Evolutionary conservation across 35 echinoderm and acorn worm genomes (phyloP).

Genomic region (Lytechinus pictus): DNA sequence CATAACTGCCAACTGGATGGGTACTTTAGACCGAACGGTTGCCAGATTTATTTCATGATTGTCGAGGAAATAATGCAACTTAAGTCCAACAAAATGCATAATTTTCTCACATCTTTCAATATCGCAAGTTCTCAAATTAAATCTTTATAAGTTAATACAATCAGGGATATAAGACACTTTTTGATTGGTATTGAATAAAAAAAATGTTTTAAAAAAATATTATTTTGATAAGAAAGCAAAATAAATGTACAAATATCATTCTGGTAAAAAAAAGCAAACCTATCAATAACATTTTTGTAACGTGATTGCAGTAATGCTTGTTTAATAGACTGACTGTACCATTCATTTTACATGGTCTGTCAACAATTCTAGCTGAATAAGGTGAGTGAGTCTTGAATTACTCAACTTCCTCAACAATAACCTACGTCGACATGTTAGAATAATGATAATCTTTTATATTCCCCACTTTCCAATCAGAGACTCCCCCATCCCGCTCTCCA

Average conservation of each 20-base stretch:
- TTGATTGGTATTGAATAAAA: no score
- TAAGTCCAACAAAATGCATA: not conserved
- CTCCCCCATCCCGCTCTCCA: not conserved
- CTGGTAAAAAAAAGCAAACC: no score
- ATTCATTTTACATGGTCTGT: not conserved
- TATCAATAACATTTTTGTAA: not conserved
- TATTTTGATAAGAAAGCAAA: no score
- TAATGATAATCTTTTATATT: not conserved
- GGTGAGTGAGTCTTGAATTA: not conserved
- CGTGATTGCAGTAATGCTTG: not conserved
- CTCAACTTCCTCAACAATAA: conserved; percentile 1
- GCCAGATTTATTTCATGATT: not conserved
- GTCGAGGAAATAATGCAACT: not conserved
- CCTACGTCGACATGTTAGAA: not conserved
- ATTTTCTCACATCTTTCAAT: not conserved
- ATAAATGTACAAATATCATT: no score
- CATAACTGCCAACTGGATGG: not conserved
- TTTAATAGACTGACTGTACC: not conserved
- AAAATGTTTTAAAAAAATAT: no score
- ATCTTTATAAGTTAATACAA: not conserved
- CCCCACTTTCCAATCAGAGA: not conserved
- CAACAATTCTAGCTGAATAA: not conserved
- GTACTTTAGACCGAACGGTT: not conserved
- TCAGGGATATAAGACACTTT: not conserved
- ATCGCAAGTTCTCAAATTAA: not conserved